phyloP scores from a whole-genome alignment of 2,888 invertebrate genomes.

The Dryadula phaetusa region DNA sequence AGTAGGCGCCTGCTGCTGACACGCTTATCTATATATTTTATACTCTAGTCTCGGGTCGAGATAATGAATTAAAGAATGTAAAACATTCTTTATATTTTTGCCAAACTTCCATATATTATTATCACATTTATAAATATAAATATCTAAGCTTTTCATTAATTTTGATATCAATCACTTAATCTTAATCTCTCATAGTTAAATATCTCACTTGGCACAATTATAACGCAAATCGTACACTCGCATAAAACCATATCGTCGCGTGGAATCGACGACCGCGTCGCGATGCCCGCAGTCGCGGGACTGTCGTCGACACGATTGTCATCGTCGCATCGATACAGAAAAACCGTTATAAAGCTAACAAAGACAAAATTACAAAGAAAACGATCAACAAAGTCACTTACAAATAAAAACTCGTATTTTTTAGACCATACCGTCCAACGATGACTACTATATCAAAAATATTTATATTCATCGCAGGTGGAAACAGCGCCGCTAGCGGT shows the following conservation, averaged over 20 bases:
- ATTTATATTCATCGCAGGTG: constrained; percentile 42
- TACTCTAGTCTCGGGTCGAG: constrained; percentile 51
- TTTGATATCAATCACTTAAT: constrained; percentile 83
- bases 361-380: constrained; percentile 82
- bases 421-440: constrained; percentile 75
- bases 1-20: constrained; percentile 35
- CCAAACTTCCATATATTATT: constrained; percentile 82
- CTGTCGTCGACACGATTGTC: constrained; percentile 40
- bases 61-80: constrained; percentile 61
- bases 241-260: constrained; percentile 61
- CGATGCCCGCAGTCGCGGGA: constrained; percentile 56
- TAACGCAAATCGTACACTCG: constrained; percentile 78
- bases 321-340: constrained; percentile 60
- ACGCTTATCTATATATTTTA: constrained; percentile 49
- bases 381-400: constrained; percentile 83
- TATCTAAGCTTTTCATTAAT: constrained; percentile 78
- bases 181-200: constrained; percentile 80
- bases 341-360: constrained; percentile 82
- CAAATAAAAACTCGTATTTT: constrained; percentile 80
- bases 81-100: constrained; percentile 70
- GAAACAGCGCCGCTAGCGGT: constrained; percentile 27
- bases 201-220: constrained; percentile 83
- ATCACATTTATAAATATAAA: constrained; percentile 82
- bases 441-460: constrained; percentile 75
- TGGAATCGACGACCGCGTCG: constrained; percentile 55